These are phyloP conservation scores for Drosophila truncata DNA, from an alignment of 1,140 invertebrate species.

Conservation along the genomic window DNA sequence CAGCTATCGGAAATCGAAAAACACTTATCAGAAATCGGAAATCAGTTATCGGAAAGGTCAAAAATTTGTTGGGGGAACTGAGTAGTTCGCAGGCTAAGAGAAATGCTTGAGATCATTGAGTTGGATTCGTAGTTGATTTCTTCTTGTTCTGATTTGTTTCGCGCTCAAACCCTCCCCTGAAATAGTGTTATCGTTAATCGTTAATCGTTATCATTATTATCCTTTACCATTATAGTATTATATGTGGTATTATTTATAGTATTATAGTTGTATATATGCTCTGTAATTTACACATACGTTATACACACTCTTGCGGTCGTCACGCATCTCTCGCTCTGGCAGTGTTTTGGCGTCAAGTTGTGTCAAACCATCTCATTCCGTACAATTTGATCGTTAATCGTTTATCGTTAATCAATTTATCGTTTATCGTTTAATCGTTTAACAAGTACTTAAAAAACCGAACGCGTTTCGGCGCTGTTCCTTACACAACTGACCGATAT, in stretches of 20 bases:
- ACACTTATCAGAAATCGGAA: constrained; percentile 9
- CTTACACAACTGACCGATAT: constrained; percentile 43
- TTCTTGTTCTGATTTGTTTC: constrained; percentile 25
- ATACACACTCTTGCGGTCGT: constrained; percentile 57
- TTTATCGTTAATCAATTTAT: constrained; percentile 45
- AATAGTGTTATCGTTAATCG: constrained; percentile 22
- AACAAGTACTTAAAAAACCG: constrained; percentile 69
- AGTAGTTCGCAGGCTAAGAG: constrained; percentile 16
- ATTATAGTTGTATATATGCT: constrained; percentile 44
- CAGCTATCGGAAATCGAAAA: background rate
- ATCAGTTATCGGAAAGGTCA: constrained; percentile 3
- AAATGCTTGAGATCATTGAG: constrained; percentile 53
- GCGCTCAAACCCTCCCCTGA: constrained; percentile 37
- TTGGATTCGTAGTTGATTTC: constrained; percentile 41
- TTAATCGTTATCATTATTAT: constrained; percentile 45
- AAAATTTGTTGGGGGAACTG: constrained; percentile 8
- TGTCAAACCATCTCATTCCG: constrained; percentile 82
- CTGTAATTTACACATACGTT: constrained; percentile 71
- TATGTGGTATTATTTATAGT: constrained; percentile 15
- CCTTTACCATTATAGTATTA: constrained; percentile 11
- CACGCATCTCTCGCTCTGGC: constrained; percentile 76
- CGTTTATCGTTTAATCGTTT: constrained; percentile 49
- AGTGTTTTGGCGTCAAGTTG: constrained; percentile 85
- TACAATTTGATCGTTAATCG: constrained; percentile 78
- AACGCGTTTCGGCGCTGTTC: constrained; percentile 43